These are phyloP conservation scores for Drosophila albomicans DNA, from an alignment of 1,140 invertebrate species.

Conservation along the genomic window DNA sequence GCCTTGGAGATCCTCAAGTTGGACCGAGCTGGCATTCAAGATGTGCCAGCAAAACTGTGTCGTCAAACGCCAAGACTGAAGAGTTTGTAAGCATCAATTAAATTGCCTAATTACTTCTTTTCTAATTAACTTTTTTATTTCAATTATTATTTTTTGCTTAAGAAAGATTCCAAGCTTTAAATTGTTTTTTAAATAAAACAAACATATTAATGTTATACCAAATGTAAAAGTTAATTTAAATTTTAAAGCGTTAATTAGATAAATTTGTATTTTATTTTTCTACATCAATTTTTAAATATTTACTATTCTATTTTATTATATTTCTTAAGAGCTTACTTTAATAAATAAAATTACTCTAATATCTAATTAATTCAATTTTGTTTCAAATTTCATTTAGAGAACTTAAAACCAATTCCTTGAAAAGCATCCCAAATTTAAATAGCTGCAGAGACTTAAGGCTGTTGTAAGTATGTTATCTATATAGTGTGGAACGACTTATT, in stretches of 20 bases:
- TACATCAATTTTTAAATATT: no score
- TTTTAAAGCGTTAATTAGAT: no score
- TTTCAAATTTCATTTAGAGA: constrained; percentile 87
- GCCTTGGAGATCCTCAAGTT: constrained; percentile 92
- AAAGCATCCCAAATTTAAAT: constrained; percentile 89
- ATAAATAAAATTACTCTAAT: no score
- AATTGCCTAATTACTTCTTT: neutral
- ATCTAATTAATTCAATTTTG: no score
- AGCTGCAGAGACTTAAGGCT: constrained; percentile 92
- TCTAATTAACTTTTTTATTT: constrained; percentile 62
- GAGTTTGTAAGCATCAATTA: constrained; percentile 91
- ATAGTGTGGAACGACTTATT: neutral
- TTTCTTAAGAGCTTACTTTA: no score
- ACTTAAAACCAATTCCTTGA: constrained; percentile 92
- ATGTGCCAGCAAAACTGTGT: constrained; percentile 92
- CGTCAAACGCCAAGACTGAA: constrained; percentile 90
- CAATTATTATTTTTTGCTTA: no score
- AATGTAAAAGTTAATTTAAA: no score
- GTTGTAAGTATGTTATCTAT: constrained; percentile 90
- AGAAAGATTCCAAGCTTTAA: no score
- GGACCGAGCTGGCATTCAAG: constrained; percentile 91
- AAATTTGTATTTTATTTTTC: no score
- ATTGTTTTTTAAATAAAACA: no score
- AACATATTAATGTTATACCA: no score
- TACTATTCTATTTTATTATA: no score